A percentile compares a stretch with the other conserved stretches of the same genome.
Evolutionary conservation across 1,140 invertebrate genomes (phyloP).

Genomic region (Odontomachus brunneus): DNA sequence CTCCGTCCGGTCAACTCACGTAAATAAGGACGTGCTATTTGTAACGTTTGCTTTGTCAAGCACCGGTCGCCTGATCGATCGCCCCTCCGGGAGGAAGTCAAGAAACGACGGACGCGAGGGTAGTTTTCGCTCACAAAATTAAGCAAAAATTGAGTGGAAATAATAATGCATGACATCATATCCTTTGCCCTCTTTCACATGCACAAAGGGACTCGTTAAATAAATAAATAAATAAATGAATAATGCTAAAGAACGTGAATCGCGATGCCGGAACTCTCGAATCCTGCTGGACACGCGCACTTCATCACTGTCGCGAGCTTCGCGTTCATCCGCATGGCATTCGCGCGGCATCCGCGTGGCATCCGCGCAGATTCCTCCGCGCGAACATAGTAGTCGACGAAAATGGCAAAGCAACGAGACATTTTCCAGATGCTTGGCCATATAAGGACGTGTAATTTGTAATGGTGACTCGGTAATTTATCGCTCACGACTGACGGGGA

Average conservation of each 20-base stretch:
- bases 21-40: conserved; percentile 73
- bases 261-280: neutral
- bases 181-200: too few relatives aligned
- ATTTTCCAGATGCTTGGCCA: conserved; percentile 67
- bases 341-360: too few relatives aligned
- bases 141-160: too few relatives aligned
- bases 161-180: too few relatives aligned
- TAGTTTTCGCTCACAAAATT: too few relatives aligned
- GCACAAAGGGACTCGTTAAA: too few relatives aligned
- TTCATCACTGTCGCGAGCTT: conserved; percentile 16
- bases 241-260: neutral
- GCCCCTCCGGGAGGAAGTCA: neutral
- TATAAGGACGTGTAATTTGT: conserved; percentile 72
- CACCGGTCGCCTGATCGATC: conserved; percentile 27
- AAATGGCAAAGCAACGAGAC: conserved; percentile 75
- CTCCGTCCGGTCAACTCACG: conserved; percentile 52
- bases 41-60: conserved; percentile 65
- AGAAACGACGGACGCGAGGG: too few relatives aligned
- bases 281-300: neutral
- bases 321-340: conserved; percentile 1
- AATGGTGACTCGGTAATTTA: conserved; percentile 66
- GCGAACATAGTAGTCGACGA: conserved; percentile 61
- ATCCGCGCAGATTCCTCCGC: conserved; percentile 44
- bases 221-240: too few relatives aligned
- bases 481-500: conserved; percentile 15